Evolutionary conservation across 2,113 vertebrate species (phyloP).

Genomic region (Malurus melanocephalus): DNA sequence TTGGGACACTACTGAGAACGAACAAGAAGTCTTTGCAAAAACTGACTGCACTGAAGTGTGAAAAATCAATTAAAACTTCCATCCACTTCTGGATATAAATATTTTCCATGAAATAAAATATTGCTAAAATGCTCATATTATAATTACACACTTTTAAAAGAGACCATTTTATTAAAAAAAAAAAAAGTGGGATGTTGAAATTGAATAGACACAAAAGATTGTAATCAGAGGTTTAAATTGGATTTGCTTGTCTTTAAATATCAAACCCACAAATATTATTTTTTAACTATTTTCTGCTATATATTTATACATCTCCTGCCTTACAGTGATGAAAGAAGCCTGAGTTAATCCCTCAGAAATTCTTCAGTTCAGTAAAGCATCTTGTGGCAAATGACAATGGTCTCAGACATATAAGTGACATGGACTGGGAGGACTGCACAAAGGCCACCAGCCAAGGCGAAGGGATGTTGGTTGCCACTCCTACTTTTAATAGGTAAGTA

Average conservation of each 20-base stretch:
- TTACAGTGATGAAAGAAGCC: not conserved
- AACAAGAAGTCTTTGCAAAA: slow-evolving; percentile 14
- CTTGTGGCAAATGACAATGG: not conserved
- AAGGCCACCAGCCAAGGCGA: not conserved
- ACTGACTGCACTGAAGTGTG: slow-evolving; percentile 10
- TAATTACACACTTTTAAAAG: not conserved
- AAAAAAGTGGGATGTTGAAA: not conserved
- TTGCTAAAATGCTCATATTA: not conserved
- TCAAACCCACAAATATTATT: not conserved
- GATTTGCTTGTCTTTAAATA: not conserved
- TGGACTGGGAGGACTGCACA: not conserved
- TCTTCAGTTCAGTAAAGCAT: not conserved
- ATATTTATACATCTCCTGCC: not conserved
- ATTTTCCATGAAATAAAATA: slow-evolving; percentile 4
- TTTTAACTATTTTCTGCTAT: not conserved
- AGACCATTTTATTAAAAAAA: not conserved
- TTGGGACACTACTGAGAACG: not conserved
- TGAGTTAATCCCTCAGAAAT: not conserved
- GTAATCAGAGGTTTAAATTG: not conserved
- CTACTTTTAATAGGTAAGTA: not conserved
- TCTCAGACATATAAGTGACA: not conserved
- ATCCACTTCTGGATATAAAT: not conserved
- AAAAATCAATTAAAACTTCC: slow-evolving; percentile 62
- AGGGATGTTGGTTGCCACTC: rapidly evolving
- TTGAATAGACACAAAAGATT: not conserved